phyloP scores from a whole-genome alignment of 1,140 invertebrate species.

The Camponotus pennsylvanicus region DNA sequence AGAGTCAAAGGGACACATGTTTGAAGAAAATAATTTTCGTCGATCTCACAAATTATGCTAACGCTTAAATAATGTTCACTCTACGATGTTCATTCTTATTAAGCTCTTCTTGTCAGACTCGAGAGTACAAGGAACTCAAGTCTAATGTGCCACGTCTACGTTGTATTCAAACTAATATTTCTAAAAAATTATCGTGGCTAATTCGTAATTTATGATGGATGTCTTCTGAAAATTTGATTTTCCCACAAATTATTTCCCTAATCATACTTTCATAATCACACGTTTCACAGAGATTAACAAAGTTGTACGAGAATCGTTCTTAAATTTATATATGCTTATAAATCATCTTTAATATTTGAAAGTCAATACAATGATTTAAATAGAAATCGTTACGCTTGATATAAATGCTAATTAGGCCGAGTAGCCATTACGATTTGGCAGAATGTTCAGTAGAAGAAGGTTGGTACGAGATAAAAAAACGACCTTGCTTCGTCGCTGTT shows the following conservation, averaged over 20 bases:
- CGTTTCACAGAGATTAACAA: background rate
- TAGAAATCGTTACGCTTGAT: background rate
- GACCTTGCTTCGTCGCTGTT: slow-evolving; percentile 37
- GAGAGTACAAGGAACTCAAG: background rate
- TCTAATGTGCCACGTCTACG: background rate
- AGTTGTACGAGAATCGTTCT: background rate
- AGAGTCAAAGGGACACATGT: background rate
- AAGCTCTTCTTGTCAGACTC: background rate
- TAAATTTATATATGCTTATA: background rate
- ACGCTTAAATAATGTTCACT: background rate
- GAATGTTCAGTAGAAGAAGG: background rate
- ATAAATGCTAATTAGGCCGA: slow-evolving; percentile 10
- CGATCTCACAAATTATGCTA: slow-evolving; percentile 11
- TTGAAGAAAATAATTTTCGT: slow-evolving; percentile 47
- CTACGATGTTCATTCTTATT: background rate
- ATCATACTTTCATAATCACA: too few relatives aligned
- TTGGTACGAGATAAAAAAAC: slow-evolving; percentile 41
- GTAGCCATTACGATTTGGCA: slow-evolving; percentile 31
- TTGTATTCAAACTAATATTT: background rate
- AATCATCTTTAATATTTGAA: background rate
- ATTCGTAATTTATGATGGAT: background rate
- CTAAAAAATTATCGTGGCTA: background rate
- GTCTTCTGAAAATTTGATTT: slow-evolving; percentile 1
- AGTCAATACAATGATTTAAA: background rate
- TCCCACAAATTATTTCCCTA: background rate